phyloP scores from a whole-genome alignment of 2,888 invertebrate genomes.

The Eumacrocentrus americanus region DNA sequence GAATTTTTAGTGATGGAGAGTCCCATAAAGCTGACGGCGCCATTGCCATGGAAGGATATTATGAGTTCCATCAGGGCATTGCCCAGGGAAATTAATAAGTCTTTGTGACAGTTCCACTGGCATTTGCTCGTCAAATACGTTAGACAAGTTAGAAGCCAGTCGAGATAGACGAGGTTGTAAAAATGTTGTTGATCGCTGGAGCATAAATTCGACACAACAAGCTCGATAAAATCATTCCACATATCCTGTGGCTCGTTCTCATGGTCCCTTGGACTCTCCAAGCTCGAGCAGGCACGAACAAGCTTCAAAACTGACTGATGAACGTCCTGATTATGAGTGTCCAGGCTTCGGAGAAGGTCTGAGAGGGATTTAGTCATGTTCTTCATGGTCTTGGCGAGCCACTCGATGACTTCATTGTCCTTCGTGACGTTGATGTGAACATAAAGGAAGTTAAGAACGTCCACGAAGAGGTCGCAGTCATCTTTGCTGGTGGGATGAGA shows the following conservation, averaged over 20 bases:
- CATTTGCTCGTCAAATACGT: conserved; percentile 63
- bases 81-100: conserved; percentile 58
- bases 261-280: neutral
- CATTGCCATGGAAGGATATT: conserved; percentile 65
- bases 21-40: conserved; percentile 65
- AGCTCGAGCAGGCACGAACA: conserved; percentile 47
- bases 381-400: conserved; percentile 48
- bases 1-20: conserved; percentile 65
- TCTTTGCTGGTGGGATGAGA: conserved; percentile 71
- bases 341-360: conserved; percentile 48
- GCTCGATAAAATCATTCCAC: conserved; percentile 63
- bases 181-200: conserved; percentile 65
- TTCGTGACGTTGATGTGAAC: conserved; percentile 47
- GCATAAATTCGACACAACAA: conserved; percentile 63
- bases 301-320: conserved; percentile 53
- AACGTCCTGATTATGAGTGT: conserved; percentile 49
- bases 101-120: conserved; percentile 52
- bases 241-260: conserved; percentile 35
- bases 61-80: conserved; percentile 63
- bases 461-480: conserved; percentile 68
- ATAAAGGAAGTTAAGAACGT: conserved; percentile 61
- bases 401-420: conserved; percentile 36
- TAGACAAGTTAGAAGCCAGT: conserved; percentile 63
- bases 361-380: conserved; percentile 51
- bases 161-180: conserved; percentile 66